Base-by-base conservation (phyloP, 2,797 vertebrate species). In the Micrastur ruficollis region DNA sequence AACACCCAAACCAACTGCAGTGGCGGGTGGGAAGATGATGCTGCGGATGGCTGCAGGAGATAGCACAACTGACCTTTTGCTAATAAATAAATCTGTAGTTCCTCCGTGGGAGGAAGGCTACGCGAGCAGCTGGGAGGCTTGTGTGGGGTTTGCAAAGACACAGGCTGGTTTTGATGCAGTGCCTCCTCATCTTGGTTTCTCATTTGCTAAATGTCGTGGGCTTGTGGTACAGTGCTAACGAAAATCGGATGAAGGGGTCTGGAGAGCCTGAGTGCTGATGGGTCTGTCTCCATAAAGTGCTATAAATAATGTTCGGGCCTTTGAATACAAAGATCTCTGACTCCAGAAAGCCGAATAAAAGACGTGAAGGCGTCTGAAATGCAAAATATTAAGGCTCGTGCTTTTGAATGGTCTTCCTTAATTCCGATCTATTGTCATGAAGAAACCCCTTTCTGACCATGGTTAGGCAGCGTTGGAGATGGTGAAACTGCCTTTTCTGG, bases 231-330 rank as follows among this genome's bases (percentile, higher is more conserved):
- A 72, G 38, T 2, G 5, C 89, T 95, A 94, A 96, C 79, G 14
- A 91, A 96, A 89, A 93, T 96, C 5, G 79, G 80, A 96, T 95
- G 93, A 81, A 91, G 81, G 61, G 68, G 75, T 81, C 91, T 94
- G 94, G 75, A 58, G 61, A 90, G 91, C 53, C 89, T 27, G 84
- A 52, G 61, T 74, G 93, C 79, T 95, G 95, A 96, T 96, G 96
- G 81, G 53, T 93, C 89, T 96, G 95, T 95, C 82, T 95, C 87
- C 82, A 81, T 72, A 40, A 95, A 92, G 31, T 12, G 26, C 91
- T 96, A 88, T 95, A 91, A 96, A 97, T 96, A 97, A 86, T 66
- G 56, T 75, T 15, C 91, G 79, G 68, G 79, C 65, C 91, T 96
- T 95, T 96, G 96, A 90, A 78, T 88, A 83, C 79, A 68, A 96